Percentiles rank a stretch among this genome's conserved stretches.
Conservation (phyloP, 2,113 vertebrate species). For the Mus pahari region DNA sequence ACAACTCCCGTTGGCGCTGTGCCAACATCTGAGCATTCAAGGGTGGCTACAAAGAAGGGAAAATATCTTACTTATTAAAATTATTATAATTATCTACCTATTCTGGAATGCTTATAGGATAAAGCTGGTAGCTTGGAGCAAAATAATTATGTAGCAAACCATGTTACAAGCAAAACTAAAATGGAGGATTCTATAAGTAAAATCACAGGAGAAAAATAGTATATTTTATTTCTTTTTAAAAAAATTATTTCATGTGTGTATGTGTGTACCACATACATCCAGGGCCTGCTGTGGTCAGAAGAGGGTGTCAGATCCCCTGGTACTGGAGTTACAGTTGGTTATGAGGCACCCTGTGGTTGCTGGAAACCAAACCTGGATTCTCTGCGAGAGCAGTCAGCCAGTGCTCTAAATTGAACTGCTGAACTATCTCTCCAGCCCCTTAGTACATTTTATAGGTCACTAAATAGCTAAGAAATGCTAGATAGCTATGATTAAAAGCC, state of each 20-base stretch:
- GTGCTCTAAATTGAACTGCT: not conserved
- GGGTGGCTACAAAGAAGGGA: slow-evolving; percentile 88
- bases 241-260: not conserved
- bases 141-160: not conserved
- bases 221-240: not conserved
- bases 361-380: too few relatives aligned
- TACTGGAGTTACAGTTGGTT: not conserved
- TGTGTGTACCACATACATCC: not conserved
- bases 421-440: not conserved
- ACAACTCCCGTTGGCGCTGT: slow-evolving; percentile 95
- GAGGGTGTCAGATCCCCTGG: not conserved
- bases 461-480: slow-evolving; percentile 49
- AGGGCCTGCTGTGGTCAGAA: not conserved
- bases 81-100: not conserved
- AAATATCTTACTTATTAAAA: not conserved
- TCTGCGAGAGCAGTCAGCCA: too few relatives aligned
- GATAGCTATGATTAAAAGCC: slow-evolving; percentile 36
- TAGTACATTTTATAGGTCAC: slow-evolving; percentile 45
- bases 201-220: not conserved
- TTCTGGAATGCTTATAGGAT: not conserved
- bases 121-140: not conserved
- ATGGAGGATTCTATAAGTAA: not conserved
- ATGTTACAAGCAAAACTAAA: slow-evolving; percentile 17
- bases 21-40: slow-evolving; percentile 97
- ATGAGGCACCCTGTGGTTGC: not conserved